Conservation (phyloP, 2,113 vertebrate genomes). For the Arvicanthis niloticus region DNA sequence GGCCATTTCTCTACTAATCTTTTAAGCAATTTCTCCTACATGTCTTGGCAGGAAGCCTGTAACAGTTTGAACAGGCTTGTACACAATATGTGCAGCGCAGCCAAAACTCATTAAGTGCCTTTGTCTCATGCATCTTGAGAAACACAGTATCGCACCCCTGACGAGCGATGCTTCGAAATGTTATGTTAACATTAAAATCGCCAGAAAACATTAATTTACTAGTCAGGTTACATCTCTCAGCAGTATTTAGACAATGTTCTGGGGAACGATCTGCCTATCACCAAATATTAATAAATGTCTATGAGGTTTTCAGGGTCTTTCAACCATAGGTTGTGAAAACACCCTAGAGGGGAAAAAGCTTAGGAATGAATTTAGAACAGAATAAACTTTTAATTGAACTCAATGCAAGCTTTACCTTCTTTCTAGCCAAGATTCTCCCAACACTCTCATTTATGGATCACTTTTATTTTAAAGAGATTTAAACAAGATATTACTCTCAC, state of each 20-base stretch:
- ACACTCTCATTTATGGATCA: neutral
- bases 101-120: slow-evolving; percentile 86
- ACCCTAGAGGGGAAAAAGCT: slow-evolving; percentile 34
- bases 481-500: neutral
- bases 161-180: slow-evolving; percentile 80
- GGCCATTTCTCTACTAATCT: slow-evolving; percentile 65
- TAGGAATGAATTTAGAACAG: neutral
- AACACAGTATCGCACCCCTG: slow-evolving; percentile 84
- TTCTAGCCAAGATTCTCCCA: neutral
- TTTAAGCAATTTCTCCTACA: slow-evolving; percentile 80
- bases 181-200: slow-evolving; percentile 85
- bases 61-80: slow-evolving; percentile 84
- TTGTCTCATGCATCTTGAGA: slow-evolving; percentile 83
- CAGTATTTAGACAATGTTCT: slow-evolving; percentile 73
- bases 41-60: slow-evolving; percentile 85
- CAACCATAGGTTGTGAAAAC: slow-evolving; percentile 69
- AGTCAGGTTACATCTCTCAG: slow-evolving; percentile 85
- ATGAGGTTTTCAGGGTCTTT: slow-evolving; percentile 75
- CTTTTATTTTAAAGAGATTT: slow-evolving; percentile 18
- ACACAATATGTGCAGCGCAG: slow-evolving; percentile 81
- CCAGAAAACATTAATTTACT: slow-evolving; percentile 86
- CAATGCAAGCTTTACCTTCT: neutral
- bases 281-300: slow-evolving; percentile 79
- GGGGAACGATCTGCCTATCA: slow-evolving; percentile 77
- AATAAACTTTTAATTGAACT: slow-evolving; percentile 8